phyloP scores from a whole-genome alignment of 2,888 invertebrate species.

The Desoria tigrina region DNA sequence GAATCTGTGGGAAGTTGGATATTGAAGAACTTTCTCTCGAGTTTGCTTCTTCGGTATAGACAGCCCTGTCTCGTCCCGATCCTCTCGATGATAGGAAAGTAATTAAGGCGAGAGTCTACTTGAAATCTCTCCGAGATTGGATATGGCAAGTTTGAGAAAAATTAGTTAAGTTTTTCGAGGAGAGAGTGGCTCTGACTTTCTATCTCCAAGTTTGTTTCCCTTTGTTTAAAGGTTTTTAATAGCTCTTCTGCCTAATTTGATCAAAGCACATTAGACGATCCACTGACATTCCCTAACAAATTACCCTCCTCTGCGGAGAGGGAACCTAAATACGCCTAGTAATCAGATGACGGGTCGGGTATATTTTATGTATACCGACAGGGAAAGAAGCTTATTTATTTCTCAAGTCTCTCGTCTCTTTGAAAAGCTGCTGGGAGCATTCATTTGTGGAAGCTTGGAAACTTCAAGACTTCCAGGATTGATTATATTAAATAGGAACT shows the following conservation, averaged over 20 bases:
- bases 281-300: slow-evolving; percentile 4
- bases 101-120: slow-evolving; percentile 24
- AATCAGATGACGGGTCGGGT: too few species aligned
- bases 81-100: slow-evolving; percentile 26
- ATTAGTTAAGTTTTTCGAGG: slow-evolving; percentile 32
- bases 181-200: neutral
- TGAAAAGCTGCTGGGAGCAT: too few species aligned
- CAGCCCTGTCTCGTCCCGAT: neutral
- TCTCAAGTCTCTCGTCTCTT: too few species aligned
- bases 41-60: too few species aligned
- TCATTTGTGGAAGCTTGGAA: too few species aligned
- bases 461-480: too few species aligned
- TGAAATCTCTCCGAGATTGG: slow-evolving; percentile 1
- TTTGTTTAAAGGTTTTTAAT: slow-evolving; percentile 21
- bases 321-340: too few species aligned
- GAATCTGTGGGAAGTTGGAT: too few species aligned
- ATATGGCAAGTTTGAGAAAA: slow-evolving; percentile 18
- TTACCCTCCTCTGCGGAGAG: slow-evolving; percentile 9
- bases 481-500: too few species aligned
- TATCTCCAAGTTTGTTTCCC: slow-evolving; percentile 15
- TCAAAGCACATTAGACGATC: slow-evolving; percentile 10
- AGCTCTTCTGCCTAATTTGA: slow-evolving; percentile 22
- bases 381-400: too few species aligned
- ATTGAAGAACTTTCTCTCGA: too few species aligned
- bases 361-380: too few species aligned